Conservation (phyloP, 2,113 vertebrate species). For the Corydoras sp. region DNA sequence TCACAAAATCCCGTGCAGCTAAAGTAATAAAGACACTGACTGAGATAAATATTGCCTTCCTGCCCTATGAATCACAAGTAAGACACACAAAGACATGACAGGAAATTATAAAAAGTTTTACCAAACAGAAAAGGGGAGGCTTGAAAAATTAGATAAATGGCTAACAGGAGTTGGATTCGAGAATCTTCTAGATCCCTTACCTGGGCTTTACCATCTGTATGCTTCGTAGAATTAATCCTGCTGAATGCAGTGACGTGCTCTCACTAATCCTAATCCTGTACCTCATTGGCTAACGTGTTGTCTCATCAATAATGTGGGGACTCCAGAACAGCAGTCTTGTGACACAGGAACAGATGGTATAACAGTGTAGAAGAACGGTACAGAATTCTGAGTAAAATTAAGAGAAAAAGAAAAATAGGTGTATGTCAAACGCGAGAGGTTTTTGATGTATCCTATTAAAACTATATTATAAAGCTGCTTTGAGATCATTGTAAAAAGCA, state of each 20-base stretch:
- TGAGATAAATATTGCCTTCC: constrained; percentile 94
- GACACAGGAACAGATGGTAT: constrained; percentile 53
- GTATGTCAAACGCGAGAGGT: too few relatives aligned
- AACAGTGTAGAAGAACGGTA: background rate
- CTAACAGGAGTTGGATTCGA: constrained; percentile 9
- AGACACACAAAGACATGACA: constrained; percentile 35
- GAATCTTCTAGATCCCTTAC: constrained; percentile 50
- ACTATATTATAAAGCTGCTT: too few relatives aligned
- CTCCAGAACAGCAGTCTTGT: constrained; percentile 41
- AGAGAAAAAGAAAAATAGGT: too few relatives aligned
- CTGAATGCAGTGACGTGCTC: constrained; percentile 13
- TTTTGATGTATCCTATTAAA: too few relatives aligned
- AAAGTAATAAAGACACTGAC: constrained; percentile 97
- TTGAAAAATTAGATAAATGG: background rate
- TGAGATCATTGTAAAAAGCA: too few relatives aligned
- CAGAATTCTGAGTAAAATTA: too few relatives aligned
- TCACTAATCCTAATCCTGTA: constrained; percentile 38
- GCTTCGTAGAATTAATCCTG: constrained; percentile 54
- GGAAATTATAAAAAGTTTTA: background rate
- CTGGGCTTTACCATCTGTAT: constrained; percentile 50
- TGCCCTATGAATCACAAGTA: constrained; percentile 97
- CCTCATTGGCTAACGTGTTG: constrained; percentile 42
- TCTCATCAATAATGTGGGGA: background rate
- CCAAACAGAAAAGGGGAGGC: background rate
- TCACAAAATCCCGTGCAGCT: constrained; percentile 92